Base-by-base conservation (phyloP, 2,888 invertebrate species). In the Macrophya annulata region DNA sequence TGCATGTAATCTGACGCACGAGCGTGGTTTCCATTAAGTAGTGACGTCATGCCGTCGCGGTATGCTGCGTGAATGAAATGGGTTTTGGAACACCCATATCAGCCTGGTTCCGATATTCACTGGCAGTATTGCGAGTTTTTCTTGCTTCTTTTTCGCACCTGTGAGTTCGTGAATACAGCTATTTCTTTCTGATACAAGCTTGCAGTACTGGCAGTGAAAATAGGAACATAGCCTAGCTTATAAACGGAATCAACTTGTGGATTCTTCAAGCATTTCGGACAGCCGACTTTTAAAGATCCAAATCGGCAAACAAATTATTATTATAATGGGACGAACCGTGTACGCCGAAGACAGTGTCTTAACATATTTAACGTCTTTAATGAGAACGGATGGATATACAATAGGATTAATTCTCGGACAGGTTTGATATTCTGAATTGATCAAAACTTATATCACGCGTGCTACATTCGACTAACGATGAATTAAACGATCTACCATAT, bases 401-500 rank as follows among this genome's bases (percentile, higher is more conserved):
- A 95, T 96, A 87, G 97, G 97, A 87, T 94, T 98, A 90, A 96
- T 97, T 91, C 94, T 97, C 89, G 97, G 97, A 87, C 97, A 98
- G 95, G 97, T 97, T 94, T 92, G 90, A 87, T 84, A 84, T 86
- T 88, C 86, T 40, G n/a, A 77, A 51, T 55, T 59, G 8, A 43
- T 59, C 81, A 15, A 21, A 62, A 43, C 31, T 86, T 85, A 62
- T 87, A 82, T 21, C 72, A 40, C 85, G 37, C 85, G 84, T 86
- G 48, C 62, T 0, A 84, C 79, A 85, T 55, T 90, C 77, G 51
- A 84, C 82, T 72, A 43, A 25, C 84, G 87, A 86, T 88, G 89
- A 89, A 89, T 90, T 89, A 87, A 85, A 87, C 59, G 51, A 74
- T 84, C 85, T 68, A 83, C 86, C 51, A 71, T 71, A 83, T 84